These are phyloP conservation scores for Paragorgia papillata DNA, from an alignment of 92 coral and sea anemone genomes.

Conservation along the genomic window DNA sequence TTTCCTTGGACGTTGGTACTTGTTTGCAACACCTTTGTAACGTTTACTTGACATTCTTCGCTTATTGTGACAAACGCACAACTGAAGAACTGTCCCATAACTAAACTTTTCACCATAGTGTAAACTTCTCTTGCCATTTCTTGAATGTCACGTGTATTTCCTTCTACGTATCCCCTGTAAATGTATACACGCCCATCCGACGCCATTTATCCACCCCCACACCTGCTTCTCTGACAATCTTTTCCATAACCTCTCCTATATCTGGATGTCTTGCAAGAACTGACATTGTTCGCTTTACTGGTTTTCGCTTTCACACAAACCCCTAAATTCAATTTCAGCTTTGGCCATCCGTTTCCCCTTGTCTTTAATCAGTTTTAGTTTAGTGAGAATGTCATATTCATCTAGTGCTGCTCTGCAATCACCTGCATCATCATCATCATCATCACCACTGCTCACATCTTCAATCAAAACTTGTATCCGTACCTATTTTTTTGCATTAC, in stretches of 20 bases:
- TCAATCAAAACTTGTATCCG: constrained; percentile 29
- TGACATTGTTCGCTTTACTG: constrained; percentile 11
- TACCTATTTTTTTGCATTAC: constrained; percentile 39
- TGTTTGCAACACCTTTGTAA: constrained; percentile 58
- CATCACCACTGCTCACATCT: constrained; percentile 51
- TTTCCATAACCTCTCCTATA: constrained; percentile 63
- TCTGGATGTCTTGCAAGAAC: constrained; percentile 43
- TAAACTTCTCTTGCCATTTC: constrained; percentile 7
- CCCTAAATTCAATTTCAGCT: constrained; percentile 36
- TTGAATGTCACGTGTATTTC: constrained; percentile 53
- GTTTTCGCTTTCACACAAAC: constrained; percentile 16
- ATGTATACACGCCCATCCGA: constrained; percentile 65
- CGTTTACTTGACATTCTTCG: constrained; percentile 41
- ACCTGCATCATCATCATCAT: constrained; percentile 39
- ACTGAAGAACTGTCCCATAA: constrained; percentile 30
- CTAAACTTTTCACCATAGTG: constrained; percentile 33
- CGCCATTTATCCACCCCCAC: constrained; percentile 64
- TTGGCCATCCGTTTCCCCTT: constrained; percentile 33
- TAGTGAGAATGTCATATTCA: constrained; percentile 39
- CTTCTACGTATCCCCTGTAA: constrained; percentile 55
- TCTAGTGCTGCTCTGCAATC: constrained; percentile 31
- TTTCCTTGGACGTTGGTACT: constrained; percentile 60
- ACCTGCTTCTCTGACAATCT: constrained; percentile 50
- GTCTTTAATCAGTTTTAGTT: constrained; percentile 36
- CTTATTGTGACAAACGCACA: constrained; percentile 34